A percentile compares a stretch with the other conserved stretches of the same genome.
phyloP scores from a whole-genome alignment of 2,797 vertebrate genomes.

The Spinibarbus caldwelli region DNA sequence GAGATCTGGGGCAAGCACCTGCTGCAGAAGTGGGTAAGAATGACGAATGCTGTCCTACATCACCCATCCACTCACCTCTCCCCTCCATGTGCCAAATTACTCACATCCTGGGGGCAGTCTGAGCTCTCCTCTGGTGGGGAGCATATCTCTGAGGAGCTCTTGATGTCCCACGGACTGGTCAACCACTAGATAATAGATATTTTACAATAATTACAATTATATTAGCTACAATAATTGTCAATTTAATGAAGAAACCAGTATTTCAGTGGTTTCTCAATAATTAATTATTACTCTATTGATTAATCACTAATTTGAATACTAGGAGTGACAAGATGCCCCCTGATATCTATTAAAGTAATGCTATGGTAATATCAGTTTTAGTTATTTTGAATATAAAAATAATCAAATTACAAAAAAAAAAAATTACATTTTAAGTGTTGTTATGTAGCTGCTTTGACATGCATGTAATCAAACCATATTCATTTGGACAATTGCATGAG shows the following conservation, averaged over 20 bases:
- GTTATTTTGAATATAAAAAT: background rate
- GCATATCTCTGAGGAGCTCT: background rate
- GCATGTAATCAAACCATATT: background rate
- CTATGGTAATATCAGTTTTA: background rate
- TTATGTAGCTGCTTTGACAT: background rate
- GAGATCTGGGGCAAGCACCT: slow-evolving; percentile 81
- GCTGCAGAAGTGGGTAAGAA: slow-evolving; percentile 82
- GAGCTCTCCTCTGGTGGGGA: slow-evolving; percentile 51
- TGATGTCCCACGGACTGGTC: slow-evolving; percentile 63
- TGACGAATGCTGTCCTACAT: slow-evolving; percentile 83
- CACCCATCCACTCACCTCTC: slow-evolving; percentile 75
- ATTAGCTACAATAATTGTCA: background rate
- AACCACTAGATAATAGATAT: slow-evolving; percentile 25
- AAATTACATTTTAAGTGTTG: no score
- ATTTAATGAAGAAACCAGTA: background rate
- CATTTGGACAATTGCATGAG: background rate
- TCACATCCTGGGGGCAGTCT: slow-evolving; percentile 76
- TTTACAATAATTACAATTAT: background rate
- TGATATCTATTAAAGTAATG: background rate
- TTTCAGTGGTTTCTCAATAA: background rate
- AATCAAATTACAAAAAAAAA: background rate
- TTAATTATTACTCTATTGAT: background rate
- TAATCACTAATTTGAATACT: background rate
- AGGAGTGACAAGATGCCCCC: background rate
- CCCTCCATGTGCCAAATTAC: slow-evolving; percentile 72